phyloP scores from a whole-genome alignment of 1,140 invertebrate genomes.

The Drosophila tropicalis region DNA sequence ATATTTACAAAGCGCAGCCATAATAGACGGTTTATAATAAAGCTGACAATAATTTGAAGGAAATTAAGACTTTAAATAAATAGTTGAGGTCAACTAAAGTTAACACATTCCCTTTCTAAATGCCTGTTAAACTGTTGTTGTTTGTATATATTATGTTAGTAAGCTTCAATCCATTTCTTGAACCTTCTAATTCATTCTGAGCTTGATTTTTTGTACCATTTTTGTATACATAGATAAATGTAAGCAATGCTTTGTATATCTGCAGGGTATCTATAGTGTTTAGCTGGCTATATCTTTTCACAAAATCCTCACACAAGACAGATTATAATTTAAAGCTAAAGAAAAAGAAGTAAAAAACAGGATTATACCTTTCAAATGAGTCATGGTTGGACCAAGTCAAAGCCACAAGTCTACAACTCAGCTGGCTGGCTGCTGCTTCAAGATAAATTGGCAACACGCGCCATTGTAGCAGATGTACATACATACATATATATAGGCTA shows the following conservation, averaged over 20 bases:
- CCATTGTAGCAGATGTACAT: conserved; percentile 46
- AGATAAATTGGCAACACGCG: conserved; percentile 79
- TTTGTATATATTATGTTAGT: no score
- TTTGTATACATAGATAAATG: no score
- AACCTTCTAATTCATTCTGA: no score
- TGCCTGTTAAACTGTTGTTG: no score
- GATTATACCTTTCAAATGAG: conserved; percentile 62
- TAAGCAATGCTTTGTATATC: neutral
- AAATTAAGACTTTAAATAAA: no score
- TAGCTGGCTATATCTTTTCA: neutral
- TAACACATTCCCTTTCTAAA: no score
- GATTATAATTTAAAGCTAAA: conserved; percentile 5
- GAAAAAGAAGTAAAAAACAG: conserved; percentile 45
- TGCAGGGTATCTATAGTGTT: neutral
- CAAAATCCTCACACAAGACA: neutral
- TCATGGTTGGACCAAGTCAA: conserved; percentile 51
- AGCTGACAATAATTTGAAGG: no score
- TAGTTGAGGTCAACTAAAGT: no score
- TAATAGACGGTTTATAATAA: no score
- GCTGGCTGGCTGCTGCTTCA: conserved; percentile 41
- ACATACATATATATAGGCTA: neutral
- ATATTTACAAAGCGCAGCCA: neutral
- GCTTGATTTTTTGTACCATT: no score
- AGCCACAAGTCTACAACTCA: conserved; percentile 52
- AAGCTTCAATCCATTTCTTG: no score